phyloP scores from a whole-genome alignment of 2,797 vertebrate species.

The Sebastes umbrosus region DNA sequence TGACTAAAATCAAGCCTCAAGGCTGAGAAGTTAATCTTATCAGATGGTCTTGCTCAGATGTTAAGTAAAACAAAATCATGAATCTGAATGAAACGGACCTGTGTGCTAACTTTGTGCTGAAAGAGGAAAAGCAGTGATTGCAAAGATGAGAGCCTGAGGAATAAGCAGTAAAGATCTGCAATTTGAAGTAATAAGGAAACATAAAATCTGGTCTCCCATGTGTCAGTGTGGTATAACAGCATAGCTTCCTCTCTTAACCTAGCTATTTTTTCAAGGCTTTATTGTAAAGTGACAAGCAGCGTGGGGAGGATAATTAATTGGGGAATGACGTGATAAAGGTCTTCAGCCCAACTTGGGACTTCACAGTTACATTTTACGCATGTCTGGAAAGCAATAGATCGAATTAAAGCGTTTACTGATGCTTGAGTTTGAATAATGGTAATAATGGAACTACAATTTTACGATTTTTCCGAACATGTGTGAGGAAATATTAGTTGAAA shows the following conservation, averaged over 20 bases:
- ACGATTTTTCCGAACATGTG: background rate
- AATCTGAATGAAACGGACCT: background rate
- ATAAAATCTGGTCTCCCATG: background rate
- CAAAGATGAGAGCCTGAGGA: background rate
- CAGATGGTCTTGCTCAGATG: background rate
- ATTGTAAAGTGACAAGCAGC: background rate
- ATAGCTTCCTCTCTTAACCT: background rate
- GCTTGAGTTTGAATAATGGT: background rate
- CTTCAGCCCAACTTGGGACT: background rate
- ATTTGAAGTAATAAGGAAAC: background rate
- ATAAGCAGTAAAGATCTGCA: background rate
- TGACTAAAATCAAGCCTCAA: background rate
- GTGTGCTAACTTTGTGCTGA: background rate
- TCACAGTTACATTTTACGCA: background rate
- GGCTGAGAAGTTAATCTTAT: background rate
- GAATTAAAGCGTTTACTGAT: background rate
- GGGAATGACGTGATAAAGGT: background rate
- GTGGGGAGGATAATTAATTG: background rate
- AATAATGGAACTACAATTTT: background rate
- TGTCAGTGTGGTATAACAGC: background rate
- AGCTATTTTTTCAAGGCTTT: background rate
- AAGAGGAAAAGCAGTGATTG: background rate
- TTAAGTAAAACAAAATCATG: background rate
- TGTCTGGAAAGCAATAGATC: background rate
- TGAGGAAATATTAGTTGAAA: background rate